Evolutionary conservation across 2,797 vertebrate genomes (phyloP), one percentile per base, ranked within the genome.

Genomic region (Phrynocephalus vlangalii): DNA sequence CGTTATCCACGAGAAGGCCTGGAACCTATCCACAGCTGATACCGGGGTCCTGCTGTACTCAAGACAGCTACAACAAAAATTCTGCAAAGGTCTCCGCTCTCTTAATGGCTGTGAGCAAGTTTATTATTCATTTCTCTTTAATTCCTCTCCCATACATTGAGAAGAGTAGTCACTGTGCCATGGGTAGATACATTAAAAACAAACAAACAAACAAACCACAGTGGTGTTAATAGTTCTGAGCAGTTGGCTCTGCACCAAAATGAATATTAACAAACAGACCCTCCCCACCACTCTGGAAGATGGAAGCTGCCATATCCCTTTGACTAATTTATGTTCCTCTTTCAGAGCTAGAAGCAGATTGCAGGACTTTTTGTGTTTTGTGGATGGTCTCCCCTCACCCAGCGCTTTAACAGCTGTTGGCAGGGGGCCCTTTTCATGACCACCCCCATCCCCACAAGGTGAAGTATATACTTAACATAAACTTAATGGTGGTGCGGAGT

Each of bases 131-230:
- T 3, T 56, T 33, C 1, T 56, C 44, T 68, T 48, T 20, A 79
- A 22, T 78, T 72, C 28, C 28, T 38, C 28, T 13, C 20, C 30
- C 38, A 48, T n/a, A 60, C 22, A 44, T 28, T 79, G 75, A 83
- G 77, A 67, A 77, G 60, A 60, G 60, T 33, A 20, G 50, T 72
- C 67, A 30, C n/a, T 72, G 30, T 68, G 63, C 18, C 75, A 78
- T 68, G 75, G 28, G 28, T 85, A 85, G 48, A 85, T 68, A 56
- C 52, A 56, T 56, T 56, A 18, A 20, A 85, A 78, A 77, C 33
- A 73, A 30, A 73, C 30, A 38, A 30, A 73, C 30, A 9, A 2
- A 68, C 44, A 4, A 44, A 5, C 38, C 38, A 52, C 78, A 66
- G 28, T 76, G 72, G 26, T 48, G 83, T 48, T 85, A 67, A 85